Evolutionary conservation across 2,113 vertebrate species (phyloP), one percentile per base, ranked within the genome.

Genomic region (Xenus cinereus): DNA sequence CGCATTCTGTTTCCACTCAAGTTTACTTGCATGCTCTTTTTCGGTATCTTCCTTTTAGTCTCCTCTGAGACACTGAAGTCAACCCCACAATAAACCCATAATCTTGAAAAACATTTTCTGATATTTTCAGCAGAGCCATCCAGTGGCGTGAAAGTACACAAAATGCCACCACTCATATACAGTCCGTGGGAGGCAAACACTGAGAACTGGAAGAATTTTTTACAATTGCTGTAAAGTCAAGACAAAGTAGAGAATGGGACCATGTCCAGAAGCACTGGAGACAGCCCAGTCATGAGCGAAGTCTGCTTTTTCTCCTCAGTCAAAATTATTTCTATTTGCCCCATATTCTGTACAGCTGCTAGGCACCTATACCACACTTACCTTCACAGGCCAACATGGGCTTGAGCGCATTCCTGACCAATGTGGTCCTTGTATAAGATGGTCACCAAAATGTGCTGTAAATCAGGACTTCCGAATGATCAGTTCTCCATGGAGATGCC

Each of bases 341-440:
- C 6, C 4, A 2, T 26, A 30, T 48, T 67, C 66, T 26, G 9
- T 14, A 24, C 13, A 60, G 50, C 35, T 71, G 8, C 22, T 21
- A 13, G 53, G 51, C 17, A 37, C 39, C 51, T 9, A 6, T 21
- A 43, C 19, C 27, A 30, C 51, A 9, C 53, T 56, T 67, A 78
- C 72, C 41, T 78, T 67, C 72, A 45, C 20, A 57, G 27, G 23
- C 32, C 66, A 73, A 13, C 6, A 1, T 9, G 33, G 32, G 35
- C 27, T 66, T 17, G 7, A 53, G 8, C 24, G 1, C 1, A 0
- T 39, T 35, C 43, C 48, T 76, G 35, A 26, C 39, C 23, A 56
- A 24, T 1, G 6, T 5, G 7, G 12, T 74, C 24, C 46, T 68
- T 19, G 6, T 13, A 7, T 4, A 56, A 43, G 43, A 22, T 0